Percentiles rank a stretch among this genome's conserved stretches.
Conservation (phyloP, 2,888 invertebrate species). For the Temnothorax rugatulus region DNA sequence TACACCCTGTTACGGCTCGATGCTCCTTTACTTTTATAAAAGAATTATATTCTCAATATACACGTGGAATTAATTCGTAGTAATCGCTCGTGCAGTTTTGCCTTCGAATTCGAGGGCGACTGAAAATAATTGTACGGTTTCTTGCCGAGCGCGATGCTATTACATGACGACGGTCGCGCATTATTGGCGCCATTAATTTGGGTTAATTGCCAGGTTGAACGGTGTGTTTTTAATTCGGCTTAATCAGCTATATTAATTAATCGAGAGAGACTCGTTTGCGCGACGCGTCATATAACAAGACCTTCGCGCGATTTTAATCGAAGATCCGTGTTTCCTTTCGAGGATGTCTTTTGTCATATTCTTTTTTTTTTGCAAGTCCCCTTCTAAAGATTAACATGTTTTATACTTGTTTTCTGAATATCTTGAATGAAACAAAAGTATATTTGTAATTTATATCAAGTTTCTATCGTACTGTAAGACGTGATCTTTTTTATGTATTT, state of each 20-base stretch:
- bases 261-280: conserved; percentile 14
- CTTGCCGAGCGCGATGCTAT: conserved; percentile 1
- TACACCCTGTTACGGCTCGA: too few species aligned
- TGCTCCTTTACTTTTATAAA: too few species aligned
- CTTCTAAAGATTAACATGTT: neutral
- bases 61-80: conserved; percentile 65
- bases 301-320: conserved; percentile 39
- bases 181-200: conserved; percentile 55
- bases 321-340: conserved; percentile 18
- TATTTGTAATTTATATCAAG: neutral
- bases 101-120: neutral
- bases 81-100: conserved; percentile 11
- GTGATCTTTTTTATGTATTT: neutral
- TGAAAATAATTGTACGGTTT: conserved; percentile 45
- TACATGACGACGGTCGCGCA: conserved; percentile 24
- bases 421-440: neutral
- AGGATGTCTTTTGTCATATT: neutral
- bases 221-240: conserved; percentile 46
- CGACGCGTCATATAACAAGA: conserved; percentile 22
- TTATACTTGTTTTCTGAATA: neutral
- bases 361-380: conserved; percentile 5
- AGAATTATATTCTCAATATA: conserved; percentile 73
- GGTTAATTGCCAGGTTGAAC: conserved; percentile 53
- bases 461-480: neutral
- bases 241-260: conserved; percentile 54